These are phyloP conservation scores for Ormyrus nitidulus DNA, from an alignment of 2,888 invertebrate genomes.

Conservation along the genomic window DNA sequence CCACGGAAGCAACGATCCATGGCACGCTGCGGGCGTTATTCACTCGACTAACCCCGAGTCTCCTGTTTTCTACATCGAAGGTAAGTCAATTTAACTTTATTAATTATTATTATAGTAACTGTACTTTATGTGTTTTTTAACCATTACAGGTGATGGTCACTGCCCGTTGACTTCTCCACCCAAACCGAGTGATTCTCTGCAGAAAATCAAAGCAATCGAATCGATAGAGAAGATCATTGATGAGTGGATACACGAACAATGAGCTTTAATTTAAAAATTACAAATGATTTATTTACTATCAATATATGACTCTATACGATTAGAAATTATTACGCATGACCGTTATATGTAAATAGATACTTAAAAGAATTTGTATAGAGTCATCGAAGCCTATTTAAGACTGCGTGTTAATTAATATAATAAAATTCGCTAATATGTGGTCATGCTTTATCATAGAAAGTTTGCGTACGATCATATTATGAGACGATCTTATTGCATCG, in stretches of 20 bases:
- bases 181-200: not conserved
- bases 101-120: not conserved
- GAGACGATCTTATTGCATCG: no score
- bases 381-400: no score
- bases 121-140: not conserved
- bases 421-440: no score
- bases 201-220: not conserved
- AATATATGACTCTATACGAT: no score
- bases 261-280: not conserved
- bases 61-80: constrained; percentile 85
- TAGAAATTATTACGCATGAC: no score
- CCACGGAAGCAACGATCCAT: constrained; percentile 92
- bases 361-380: no score
- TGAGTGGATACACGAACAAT: not conserved
- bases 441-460: no score
- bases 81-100: constrained; percentile 71
- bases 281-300: no score
- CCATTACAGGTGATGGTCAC: constrained; percentile 88
- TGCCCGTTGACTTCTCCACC: constrained; percentile 95
- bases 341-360: no score
- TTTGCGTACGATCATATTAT: no score
- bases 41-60: constrained; percentile 77
- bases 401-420: no score
- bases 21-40: constrained; percentile 88
- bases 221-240: not conserved